A percentile compares a stretch with the other conserved stretches of the same genome.
Conservation (phyloP, 2,113 vertebrate genomes). For the Malurus elegans region DNA sequence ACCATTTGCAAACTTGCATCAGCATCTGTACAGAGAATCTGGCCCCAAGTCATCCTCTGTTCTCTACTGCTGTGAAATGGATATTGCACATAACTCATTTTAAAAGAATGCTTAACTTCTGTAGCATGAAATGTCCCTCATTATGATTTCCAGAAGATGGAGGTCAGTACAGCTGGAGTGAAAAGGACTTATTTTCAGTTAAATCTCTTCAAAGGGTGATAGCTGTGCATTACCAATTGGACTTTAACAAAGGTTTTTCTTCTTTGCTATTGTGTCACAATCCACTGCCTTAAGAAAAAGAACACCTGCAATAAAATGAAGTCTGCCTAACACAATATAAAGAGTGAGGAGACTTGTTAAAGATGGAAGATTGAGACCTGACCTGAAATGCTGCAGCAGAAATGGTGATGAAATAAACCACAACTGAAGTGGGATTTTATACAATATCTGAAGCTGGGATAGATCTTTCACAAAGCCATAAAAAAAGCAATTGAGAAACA, state of each 20-base stretch:
- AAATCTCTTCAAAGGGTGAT: constrained; percentile 28
- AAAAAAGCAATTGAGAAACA: constrained; percentile 10
- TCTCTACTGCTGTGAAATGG: not conserved
- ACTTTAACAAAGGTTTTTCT: constrained; percentile 25
- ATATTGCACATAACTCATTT: constrained; percentile 17
- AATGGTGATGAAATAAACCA: not conserved
- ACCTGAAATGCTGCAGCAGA: constrained; percentile 24
- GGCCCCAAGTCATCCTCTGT: not conserved
- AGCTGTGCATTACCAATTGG: not conserved
- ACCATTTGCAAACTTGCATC: not conserved
- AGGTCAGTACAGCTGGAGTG: not conserved
- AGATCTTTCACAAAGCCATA: constrained; percentile 35
- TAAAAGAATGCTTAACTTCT: constrained; percentile 26
- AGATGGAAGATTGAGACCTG: constrained; percentile 15
- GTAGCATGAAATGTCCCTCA: not conserved
- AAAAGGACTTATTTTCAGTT: constrained; percentile 32
- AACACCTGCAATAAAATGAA: constrained; percentile 25
- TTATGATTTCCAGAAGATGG: constrained; percentile 5
- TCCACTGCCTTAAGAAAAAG: not conserved
- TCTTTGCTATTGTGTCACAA: not conserved
- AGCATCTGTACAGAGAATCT: not conserved
- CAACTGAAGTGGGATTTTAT: constrained; percentile 19
- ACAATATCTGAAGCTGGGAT: not conserved
- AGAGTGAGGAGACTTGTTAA: constrained; percentile 12
- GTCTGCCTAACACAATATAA: not conserved